Evolutionary conservation across 2,797 vertebrate genomes (phyloP), one percentile per base, ranked within the genome.

Genomic region (Amniataba percoides): DNA sequence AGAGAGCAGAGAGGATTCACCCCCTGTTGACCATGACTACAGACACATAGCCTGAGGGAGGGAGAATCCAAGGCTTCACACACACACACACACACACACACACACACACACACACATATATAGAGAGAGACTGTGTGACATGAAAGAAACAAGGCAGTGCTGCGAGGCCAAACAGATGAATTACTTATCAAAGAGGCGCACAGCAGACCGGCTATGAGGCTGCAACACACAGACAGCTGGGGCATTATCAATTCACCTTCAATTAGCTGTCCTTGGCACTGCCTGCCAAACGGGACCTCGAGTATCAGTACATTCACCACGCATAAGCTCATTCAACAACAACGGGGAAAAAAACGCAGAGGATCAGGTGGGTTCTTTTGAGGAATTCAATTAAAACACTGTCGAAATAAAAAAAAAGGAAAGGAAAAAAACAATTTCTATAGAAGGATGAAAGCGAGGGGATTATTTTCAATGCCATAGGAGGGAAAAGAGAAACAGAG

Each of bases 91-190:
- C 65, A 77, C 65, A 73, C 12, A 68, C 3, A 31, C 63, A 71
- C 61, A 52, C 70, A 73, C 69, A 71, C 49, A 58, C 65, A 77
- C 65, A 73, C 12, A 68, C 3, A 31, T 16, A 67, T 0, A 63
- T 21, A 15, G 18, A 2, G 52, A 59, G 48, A 56, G 67, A 77
- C 53, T 13, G 78, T 53, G 85, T 42, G 88, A 91, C 91, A 91
- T 92, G 91, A 93, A 93, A 93, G 92, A 83, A 92, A 87, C 83
- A 84, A 89, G 88, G 86, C 91, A 89, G 75, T 40, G 88, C 88
- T 89, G 86, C 84, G 83, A 90, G 92, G 90, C 88, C 92, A 93
- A 91, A 91, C 88, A 90, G 90, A 93, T 91, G 92, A 93, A 93
- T 93, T 91, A 91, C 91, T 94, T 90, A 94, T 94, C 92, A 93